phyloP scores from a whole-genome alignment of 2,113 vertebrate genomes.

The Laterallus jamaicensis region DNA sequence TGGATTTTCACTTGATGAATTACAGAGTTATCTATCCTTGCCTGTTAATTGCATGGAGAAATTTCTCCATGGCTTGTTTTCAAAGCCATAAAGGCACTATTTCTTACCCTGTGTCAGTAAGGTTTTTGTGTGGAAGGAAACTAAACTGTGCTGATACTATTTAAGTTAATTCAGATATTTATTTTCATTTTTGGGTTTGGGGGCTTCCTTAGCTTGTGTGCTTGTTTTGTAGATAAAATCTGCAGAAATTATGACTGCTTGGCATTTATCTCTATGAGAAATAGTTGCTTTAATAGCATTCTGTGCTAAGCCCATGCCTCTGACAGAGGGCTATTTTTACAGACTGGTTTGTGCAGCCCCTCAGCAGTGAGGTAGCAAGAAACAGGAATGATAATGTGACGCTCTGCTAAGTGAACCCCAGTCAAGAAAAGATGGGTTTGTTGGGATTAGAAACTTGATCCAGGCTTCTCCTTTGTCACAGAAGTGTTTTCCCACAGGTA shows the following conservation, averaged over 20 bases:
- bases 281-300: neutral
- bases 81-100: neutral
- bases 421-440: neutral
- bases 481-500: neutral
- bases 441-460: constrained; percentile 6
- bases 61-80: neutral
- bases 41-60: neutral
- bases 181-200: neutral
- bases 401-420: neutral
- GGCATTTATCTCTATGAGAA: neutral
- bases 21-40: neutral
- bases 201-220: neutral
- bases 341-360: neutral
- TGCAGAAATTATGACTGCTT: neutral
- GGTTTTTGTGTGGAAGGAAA: neutral
- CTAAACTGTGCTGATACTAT: neutral
- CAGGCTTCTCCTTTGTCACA: neutral
- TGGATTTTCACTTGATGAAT: neutral
- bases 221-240: neutral
- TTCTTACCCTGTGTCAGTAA: neutral
- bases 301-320: neutral
- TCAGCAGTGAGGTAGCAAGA: constrained; percentile 8
- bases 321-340: constrained; percentile 33
- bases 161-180: neutral
- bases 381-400: constrained; percentile 12